Base-by-base conservation (phyloP, 2,113 vertebrate genomes). In the Varanus komodoensis region DNA sequence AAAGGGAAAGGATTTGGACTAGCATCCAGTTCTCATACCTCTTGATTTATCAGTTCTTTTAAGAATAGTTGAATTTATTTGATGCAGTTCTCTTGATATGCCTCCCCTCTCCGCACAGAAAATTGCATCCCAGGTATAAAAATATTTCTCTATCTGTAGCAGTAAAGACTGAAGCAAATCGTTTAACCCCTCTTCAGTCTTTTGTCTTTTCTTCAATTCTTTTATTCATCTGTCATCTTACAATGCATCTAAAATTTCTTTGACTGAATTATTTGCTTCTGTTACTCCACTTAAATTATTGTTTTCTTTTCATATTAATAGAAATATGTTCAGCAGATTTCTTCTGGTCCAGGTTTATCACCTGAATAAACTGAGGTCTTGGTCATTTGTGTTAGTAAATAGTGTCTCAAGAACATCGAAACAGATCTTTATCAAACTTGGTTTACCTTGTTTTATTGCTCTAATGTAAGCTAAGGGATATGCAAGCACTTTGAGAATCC, bases 251-350 rank as follows among this genome's bases (percentile, higher is more conserved):
- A 67, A 78, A 48, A 32, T 44, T 64, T 77, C 6, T 71, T 71
- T 50, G 14, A 19, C 11, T 87, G 9, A 67, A 9, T 25, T 68
- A 7, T 52, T 27, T 71, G 61, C 14, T 67, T 87, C n/a, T 2
- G 34, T 50, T 92, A 23, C 57, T 78, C 61, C 54, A 38, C 25
- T 64, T 38, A 8, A 29, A 32, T 6, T 0, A 1, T 82, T 12
- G 89, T 90, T 29, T 88, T 89, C 11, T 73, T 23, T 34, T 21
- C 64, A n/a, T 54, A 34, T 82, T 25, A 52, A 23, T 88, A 71
- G 77, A 67, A 68, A 48, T 78, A 8, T 1, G 69, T 0, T 0
- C 48, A 11, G 38, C 80, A 48, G n/a, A 57, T 87, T 77, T 61
- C 52, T 77, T 32, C n/a, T 6, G 6, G 14, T 21, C 8, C 11